A percentile compares a stretch with the other conserved stretches of the same genome.
Evolutionary conservation across 2,797 vertebrate genomes (phyloP).

Genomic region (Ptychadena robeensis): DNA sequence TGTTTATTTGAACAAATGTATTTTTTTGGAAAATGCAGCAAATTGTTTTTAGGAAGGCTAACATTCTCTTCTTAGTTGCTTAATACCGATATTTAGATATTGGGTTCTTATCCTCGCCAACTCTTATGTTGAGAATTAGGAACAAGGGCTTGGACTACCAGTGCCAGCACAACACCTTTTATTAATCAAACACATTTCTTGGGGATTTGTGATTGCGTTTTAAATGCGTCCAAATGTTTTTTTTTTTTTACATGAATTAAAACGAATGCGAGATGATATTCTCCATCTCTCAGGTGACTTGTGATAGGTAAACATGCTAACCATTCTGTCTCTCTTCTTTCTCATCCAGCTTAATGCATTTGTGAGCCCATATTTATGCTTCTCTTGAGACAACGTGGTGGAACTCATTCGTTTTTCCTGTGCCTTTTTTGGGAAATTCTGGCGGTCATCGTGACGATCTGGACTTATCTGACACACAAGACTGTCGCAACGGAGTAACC

Average conservation of each 20-base stretch:
- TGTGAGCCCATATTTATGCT: conserved; percentile 59
- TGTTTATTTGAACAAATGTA: background rate
- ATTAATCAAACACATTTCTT: background rate
- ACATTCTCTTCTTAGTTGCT: background rate
- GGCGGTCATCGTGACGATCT: conserved; percentile 15
- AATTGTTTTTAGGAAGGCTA: background rate
- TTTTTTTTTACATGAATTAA: background rate
- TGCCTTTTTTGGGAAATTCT: conserved; percentile 46
- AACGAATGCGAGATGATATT: background rate
- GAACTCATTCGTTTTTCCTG: conserved; percentile 42
- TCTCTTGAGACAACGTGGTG: conserved; percentile 59
- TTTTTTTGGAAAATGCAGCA: background rate
- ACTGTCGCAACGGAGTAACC: conserved; percentile 63
- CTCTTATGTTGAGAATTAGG: background rate
- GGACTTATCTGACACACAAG: conserved; percentile 14
- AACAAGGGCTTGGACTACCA: background rate
- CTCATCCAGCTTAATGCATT: conserved; percentile 59
- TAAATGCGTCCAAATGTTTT: background rate
- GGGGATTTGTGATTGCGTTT: background rate
- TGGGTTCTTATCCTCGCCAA: background rate
- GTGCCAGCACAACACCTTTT: background rate
- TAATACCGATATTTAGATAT: background rate
- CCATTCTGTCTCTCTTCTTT: conserved; percentile 22
- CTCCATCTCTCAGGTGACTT: background rate
- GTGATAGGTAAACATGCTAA: conserved; percentile 42